Conservation (phyloP, 1,140 invertebrate species). For the Phocides pigmalion region DNA sequence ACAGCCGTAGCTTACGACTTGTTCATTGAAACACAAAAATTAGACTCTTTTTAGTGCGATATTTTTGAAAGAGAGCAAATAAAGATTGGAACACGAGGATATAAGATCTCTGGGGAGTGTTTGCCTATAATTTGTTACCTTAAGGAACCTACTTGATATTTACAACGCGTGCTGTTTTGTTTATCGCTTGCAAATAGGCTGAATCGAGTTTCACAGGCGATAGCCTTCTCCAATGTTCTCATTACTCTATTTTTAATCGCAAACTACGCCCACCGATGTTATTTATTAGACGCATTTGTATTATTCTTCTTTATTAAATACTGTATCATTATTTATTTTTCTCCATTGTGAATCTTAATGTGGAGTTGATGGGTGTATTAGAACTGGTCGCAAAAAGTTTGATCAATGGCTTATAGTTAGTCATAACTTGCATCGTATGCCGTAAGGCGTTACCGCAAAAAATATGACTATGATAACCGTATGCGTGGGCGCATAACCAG, state of each 20-base stretch:
- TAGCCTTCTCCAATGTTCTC: conserved; percentile 7
- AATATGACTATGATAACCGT: conserved; percentile 54
- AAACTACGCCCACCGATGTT: conserved; percentile 12
- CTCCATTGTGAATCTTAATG: conserved; percentile 3
- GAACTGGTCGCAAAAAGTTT: conserved; percentile 29
- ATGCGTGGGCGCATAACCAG: conserved; percentile 63
- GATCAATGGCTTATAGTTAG: conserved; percentile 43
- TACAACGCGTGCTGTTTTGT: conserved; percentile 29
- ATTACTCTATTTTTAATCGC: conserved; percentile 19
- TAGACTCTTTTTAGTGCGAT: conserved; percentile 1
- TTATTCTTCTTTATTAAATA: not conserved
- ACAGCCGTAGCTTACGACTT: conserved; percentile 6
- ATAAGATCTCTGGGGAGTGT: conserved; percentile 17
- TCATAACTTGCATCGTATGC: conserved; percentile 44
- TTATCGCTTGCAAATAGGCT: conserved; percentile 29
- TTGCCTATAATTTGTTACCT: conserved; percentile 22
- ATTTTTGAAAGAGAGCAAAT: conserved; percentile 1
- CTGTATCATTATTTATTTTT: conserved; percentile 11
- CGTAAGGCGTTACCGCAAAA: conserved; percentile 49
- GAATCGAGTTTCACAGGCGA: conserved; percentile 23
- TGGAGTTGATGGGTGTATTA: not conserved
- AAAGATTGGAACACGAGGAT: not conserved
- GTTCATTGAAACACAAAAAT: not conserved
- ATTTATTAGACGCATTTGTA: conserved; percentile 14
- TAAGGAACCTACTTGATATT: conserved; percentile 24